Conservation (phyloP, 2,113 vertebrate genomes). For the Plectropomus leopardus region DNA sequence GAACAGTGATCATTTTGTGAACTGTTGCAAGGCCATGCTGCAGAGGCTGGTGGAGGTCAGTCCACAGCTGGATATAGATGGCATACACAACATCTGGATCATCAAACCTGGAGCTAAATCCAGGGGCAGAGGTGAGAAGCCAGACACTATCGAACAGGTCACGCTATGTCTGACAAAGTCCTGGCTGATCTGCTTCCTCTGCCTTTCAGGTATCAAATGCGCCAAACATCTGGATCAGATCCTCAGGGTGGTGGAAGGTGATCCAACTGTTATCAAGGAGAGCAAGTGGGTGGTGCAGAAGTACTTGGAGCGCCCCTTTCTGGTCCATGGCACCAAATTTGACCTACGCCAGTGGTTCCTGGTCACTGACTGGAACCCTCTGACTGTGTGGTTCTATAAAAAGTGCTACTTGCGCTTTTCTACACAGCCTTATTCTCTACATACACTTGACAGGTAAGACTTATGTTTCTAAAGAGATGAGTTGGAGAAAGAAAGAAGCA, state of each 20-base stretch:
- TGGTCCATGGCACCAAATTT: conserved; percentile 92
- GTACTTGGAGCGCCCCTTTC: conserved; percentile 91
- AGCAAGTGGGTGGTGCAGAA: conserved; percentile 95
- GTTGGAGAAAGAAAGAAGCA: not conserved
- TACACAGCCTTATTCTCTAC: conserved; percentile 88
- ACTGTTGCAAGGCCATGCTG: conserved; percentile 82
- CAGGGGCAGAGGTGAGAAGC: conserved; percentile 88
- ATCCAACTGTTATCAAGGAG: conserved; percentile 69
- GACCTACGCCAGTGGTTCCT: conserved; percentile 95
- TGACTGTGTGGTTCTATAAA: conserved; percentile 93
- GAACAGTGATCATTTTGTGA: conserved; percentile 61
- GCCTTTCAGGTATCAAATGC: conserved; percentile 88
- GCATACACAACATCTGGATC: conserved; percentile 91
- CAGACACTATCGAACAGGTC: not conserved
- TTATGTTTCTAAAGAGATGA: not conserved
- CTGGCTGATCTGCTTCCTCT: not conserved
- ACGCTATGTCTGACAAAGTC: not conserved
- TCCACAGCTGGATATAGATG: conserved; percentile 91
- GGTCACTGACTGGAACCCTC: conserved; percentile 93
- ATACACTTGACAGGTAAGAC: conserved; percentile 88
- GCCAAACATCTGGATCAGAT: conserved; percentile 87
- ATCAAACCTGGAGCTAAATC: conserved; percentile 93
- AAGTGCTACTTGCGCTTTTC: conserved; percentile 94
- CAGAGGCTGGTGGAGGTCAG: conserved; percentile 77
- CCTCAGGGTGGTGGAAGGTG: conserved; percentile 81